These are phyloP conservation scores for Lacanobia oleracea DNA, from an alignment of 2,888 invertebrate species.

Conservation along the genomic window DNA sequence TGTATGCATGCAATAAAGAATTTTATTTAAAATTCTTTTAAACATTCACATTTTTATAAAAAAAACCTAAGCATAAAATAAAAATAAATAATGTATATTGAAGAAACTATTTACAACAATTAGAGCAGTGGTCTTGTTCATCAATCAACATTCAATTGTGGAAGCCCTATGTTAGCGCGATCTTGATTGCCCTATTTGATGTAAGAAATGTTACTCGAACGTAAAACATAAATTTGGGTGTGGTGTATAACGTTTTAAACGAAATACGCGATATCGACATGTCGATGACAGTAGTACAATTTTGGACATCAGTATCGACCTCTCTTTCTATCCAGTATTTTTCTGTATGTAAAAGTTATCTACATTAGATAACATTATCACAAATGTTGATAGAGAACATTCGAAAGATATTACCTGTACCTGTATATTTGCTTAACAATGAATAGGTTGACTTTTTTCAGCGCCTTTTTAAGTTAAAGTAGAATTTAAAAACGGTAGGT, in stretches of 20 bases:
- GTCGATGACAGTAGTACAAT: conserved; percentile 34
- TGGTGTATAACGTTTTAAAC: conserved; percentile 33
- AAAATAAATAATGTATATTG: not conserved
- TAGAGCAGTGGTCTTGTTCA: conserved; percentile 19
- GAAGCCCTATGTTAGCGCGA: conserved; percentile 47
- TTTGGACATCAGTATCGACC: conserved; percentile 44
- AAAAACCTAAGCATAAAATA: not conserved
- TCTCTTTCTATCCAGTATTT: conserved; percentile 46
- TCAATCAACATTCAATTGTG: conserved; percentile 47
- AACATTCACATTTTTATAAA: not conserved
- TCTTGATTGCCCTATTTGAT: conserved; percentile 31
- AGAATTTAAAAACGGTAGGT: not conserved
- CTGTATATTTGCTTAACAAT: conserved; percentile 23
- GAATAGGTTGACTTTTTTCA: conserved; percentile 3
- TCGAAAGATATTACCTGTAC: conserved; percentile 31
- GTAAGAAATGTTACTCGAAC: conserved; percentile 13
- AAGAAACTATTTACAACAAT: not conserved
- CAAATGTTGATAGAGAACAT: conserved; percentile 43
- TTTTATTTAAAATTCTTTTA: not conserved
- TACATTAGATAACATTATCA: conserved; percentile 54
- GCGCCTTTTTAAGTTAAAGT: not conserved
- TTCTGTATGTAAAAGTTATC: conserved; percentile 50
- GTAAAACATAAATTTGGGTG: conserved; percentile 32
- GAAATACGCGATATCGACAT: conserved; percentile 35
- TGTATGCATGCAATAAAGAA: not conserved